Percentiles rank a stretch among this genome's conserved stretches.
These are phyloP conservation scores for Pocillopora verrucosa DNA, from an alignment of 64 coral and sea anemone species.

Conservation along the genomic window DNA sequence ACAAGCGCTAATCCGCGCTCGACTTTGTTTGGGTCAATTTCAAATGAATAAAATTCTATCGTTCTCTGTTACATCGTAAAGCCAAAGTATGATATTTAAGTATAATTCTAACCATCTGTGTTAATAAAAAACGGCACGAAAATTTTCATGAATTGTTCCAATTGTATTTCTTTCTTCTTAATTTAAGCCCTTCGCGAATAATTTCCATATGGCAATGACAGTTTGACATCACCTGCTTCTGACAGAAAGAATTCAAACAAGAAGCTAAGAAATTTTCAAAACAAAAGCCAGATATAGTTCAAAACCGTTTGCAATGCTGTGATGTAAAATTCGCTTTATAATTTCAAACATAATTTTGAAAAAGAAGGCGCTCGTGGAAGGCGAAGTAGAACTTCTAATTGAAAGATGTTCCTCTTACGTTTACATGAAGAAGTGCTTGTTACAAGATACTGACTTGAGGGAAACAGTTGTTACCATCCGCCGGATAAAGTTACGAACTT, in stretches of 20 bases:
- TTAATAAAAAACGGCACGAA: neutral
- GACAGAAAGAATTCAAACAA: neutral
- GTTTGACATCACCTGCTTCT: neutral
- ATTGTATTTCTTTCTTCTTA: neutral
- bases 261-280: neutral
- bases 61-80: too few species aligned
- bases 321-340: neutral
- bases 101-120: neutral
- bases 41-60: too few species aligned
- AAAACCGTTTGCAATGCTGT: neutral
- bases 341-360: neutral
- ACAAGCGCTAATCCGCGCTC: too few species aligned
- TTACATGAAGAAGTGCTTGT: conserved; percentile 1
- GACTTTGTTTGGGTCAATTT: too few species aligned
- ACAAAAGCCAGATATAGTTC: neutral
- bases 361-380: neutral
- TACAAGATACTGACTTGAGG: neutral
- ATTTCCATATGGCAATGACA: conserved; percentile 14
- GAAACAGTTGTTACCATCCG: neutral
- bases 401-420: neutral
- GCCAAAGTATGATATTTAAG: too few species aligned
- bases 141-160: neutral
- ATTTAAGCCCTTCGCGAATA: neutral
- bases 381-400: neutral
- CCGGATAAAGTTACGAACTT: neutral